Evolutionary conservation across 2,888 invertebrate genomes (phyloP).

Genomic region (Andricus curvator): DNA sequence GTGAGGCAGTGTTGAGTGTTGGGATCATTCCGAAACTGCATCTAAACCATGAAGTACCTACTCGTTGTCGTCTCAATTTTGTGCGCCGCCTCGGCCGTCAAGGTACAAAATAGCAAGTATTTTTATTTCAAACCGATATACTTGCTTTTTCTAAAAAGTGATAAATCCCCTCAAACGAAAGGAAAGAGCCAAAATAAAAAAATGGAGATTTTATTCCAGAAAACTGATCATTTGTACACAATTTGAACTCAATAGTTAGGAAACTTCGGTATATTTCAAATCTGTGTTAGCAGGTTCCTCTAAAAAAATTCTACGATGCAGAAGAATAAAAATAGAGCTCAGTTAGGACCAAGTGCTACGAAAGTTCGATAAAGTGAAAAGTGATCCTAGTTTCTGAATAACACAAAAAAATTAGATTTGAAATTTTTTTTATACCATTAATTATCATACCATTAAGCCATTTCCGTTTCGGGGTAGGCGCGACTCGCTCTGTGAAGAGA

Average conservation of each 20-base stretch:
- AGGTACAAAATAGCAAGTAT: conserved; percentile 53
- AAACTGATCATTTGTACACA: neutral
- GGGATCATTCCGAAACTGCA: conserved; percentile 40
- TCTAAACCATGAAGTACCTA: conserved; percentile 59
- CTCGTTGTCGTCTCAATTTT: conserved; percentile 51
- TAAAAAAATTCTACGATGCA: too few species aligned
- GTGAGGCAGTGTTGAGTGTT: neutral
- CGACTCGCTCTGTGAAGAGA: too few species aligned
- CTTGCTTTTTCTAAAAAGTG: neutral
- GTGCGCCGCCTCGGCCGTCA: conserved; percentile 46
- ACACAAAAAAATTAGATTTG: neutral
- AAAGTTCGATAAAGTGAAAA: too few species aligned
- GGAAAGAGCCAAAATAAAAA: neutral
- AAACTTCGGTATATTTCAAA: too few species aligned
- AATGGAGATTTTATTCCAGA: neutral
- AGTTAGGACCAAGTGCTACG: too few species aligned
- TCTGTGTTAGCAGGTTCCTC: too few species aligned
- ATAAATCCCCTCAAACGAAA: neutral
- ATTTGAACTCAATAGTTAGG: too few species aligned
- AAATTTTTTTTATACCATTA: too few species aligned
- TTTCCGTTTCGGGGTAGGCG: too few species aligned
- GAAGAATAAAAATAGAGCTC: too few species aligned
- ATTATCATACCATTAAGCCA: too few species aligned
- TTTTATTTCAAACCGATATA: neutral
- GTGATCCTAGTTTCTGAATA: too few species aligned